phyloP scores from a whole-genome alignment of 2,113 vertebrate species.

The Cisticola juncidis region DNA sequence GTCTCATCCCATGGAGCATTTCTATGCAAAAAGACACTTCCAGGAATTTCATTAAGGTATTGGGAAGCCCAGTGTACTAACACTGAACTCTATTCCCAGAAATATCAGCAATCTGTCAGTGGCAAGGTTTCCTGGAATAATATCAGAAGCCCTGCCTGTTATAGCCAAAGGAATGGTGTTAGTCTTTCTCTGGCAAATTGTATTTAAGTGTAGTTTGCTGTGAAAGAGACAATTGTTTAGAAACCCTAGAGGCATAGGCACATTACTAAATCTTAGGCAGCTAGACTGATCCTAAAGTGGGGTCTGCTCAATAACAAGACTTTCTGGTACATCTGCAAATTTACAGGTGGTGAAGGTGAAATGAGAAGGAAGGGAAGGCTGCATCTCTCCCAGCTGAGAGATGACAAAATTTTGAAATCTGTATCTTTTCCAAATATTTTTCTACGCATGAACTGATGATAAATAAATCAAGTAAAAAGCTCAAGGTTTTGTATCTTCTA shows the following conservation, averaged over 20 bases:
- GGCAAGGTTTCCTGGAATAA: conserved; percentile 45
- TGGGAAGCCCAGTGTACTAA: conserved; percentile 24
- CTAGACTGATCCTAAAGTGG: background rate
- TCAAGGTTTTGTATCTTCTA: background rate
- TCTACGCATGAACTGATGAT: background rate
- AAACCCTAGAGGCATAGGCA: background rate
- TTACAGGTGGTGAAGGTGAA: background rate
- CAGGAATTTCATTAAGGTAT: conserved; percentile 49
- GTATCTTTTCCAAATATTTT: background rate
- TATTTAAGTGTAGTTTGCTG: background rate
- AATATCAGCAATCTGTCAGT: conserved; percentile 50
- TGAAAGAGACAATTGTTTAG: background rate
- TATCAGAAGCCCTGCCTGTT: background rate
- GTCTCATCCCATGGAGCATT: background rate
- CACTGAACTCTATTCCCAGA: conserved; percentile 61
- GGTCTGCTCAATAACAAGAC: background rate
- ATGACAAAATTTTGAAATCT: background rate
- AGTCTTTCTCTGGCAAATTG: background rate
- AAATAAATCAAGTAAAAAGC: background rate
- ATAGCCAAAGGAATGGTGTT: background rate
- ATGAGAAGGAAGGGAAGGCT: background rate
- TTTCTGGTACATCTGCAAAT: background rate
- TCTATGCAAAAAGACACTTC: background rate
- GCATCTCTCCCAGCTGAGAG: background rate
- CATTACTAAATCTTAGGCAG: background rate